Percentiles rank a stretch among this genome's conserved stretches.
Conservation (phyloP, 2,797 vertebrate genomes). For the Sarcoramphus papa region DNA sequence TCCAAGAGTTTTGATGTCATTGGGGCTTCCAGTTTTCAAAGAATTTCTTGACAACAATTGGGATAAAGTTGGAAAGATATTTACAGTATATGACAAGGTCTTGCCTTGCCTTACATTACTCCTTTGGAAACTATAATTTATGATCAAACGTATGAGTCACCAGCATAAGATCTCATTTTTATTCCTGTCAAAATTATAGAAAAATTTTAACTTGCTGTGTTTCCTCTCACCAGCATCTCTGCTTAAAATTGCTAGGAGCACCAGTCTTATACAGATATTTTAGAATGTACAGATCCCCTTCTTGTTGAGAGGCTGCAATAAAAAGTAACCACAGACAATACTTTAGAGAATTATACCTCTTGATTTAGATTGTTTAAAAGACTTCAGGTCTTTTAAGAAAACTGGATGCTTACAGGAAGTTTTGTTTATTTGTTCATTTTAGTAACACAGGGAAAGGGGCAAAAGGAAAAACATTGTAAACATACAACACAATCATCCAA, state of each 20-base stretch:
- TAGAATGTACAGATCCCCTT: neutral
- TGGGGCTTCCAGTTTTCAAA: neutral
- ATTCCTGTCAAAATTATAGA: neutral
- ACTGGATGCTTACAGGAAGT: fast-evolving
- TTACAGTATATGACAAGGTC: neutral
- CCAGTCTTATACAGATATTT: neutral
- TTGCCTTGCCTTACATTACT: neutral
- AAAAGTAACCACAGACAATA: neutral
- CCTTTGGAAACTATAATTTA: neutral
- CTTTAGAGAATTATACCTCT: neutral
- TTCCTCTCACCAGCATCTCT: neutral
- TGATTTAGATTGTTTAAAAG: neutral
- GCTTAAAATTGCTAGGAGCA: neutral
- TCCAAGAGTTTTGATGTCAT: neutral
- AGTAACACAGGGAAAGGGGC: neutral
- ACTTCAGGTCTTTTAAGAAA: neutral
- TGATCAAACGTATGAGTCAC: neutral
- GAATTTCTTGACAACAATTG: neutral
- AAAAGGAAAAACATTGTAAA: neutral
- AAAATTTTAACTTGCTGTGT: neutral
- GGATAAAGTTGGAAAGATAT: neutral
- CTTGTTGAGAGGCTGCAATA: neutral
- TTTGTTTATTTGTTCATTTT: neutral
- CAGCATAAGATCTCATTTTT: neutral
- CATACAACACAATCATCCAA: neutral